Evolutionary conservation across 2,797 vertebrate genomes (phyloP).

Genomic region (Alcedo atthis): DNA sequence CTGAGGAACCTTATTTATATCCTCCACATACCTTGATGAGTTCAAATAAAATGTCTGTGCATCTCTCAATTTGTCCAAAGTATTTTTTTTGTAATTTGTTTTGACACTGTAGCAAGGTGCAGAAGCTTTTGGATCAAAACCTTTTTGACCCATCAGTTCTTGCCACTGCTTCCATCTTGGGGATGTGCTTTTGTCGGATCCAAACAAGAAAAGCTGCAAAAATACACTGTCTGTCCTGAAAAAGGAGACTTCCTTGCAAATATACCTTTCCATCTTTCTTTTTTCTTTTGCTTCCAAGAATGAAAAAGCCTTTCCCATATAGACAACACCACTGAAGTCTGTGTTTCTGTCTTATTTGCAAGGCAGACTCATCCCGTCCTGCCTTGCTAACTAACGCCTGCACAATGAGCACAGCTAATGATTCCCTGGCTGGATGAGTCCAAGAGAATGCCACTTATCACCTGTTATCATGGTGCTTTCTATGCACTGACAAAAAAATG

Average conservation of each 20-base stretch:
- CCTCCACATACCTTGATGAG: background rate
- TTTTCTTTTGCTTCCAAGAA: background rate
- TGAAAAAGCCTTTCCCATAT: background rate
- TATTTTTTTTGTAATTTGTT: background rate
- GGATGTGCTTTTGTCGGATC: background rate
- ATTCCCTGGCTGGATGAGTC: background rate
- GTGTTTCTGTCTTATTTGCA: background rate
- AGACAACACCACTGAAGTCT: background rate
- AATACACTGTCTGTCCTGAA: background rate
- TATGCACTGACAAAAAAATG: background rate
- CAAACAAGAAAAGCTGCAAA: background rate
- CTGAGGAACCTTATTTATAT: background rate
- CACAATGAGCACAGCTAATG: background rate
- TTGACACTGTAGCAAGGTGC: background rate
- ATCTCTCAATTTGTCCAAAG: background rate
- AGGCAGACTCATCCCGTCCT: background rate
- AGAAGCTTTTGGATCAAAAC: background rate
- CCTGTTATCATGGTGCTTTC: fast-evolving
- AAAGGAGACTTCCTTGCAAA: background rate
- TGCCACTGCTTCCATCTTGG: background rate
- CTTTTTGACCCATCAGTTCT: background rate
- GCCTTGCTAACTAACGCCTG: fast-evolving
- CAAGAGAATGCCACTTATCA: background rate
- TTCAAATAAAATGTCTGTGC: background rate
- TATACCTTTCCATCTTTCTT: background rate